Percentiles rank a stretch among this genome's conserved stretches.
phyloP scores from a whole-genome alignment of 2,888 invertebrate species.

The Acrocera orbiculus region DNA sequence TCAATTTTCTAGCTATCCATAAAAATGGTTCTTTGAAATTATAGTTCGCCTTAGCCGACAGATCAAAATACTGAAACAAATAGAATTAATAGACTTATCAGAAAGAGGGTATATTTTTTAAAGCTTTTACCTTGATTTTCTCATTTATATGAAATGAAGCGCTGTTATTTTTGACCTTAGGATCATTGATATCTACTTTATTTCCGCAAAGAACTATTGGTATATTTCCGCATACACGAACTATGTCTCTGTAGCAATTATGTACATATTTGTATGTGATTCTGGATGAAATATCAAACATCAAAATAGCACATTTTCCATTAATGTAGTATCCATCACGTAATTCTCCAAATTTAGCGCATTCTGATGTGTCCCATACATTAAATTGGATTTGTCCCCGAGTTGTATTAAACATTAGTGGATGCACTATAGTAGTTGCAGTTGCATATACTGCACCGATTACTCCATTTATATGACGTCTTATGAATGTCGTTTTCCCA shows the following conservation, averaged over 20 bases:
- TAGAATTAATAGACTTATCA: no score
- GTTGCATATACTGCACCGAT: constrained; percentile 99
- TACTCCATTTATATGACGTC: constrained; percentile 97
- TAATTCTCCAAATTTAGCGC: constrained; percentile 98
- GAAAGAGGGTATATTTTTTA: no score
- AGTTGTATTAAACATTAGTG: constrained; percentile 93
- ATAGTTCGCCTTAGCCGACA: constrained; percentile 99
- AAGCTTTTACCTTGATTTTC: constrained; percentile 93
- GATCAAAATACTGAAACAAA: constrained; percentile 89
- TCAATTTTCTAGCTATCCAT: constrained; percentile 94
- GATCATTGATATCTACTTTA: constrained; percentile 99
- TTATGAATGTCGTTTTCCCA: constrained; percentile 99
- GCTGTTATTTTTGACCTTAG: constrained; percentile 98
- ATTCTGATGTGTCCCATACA: constrained; percentile 99
- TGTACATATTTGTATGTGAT: constrained; percentile 99
- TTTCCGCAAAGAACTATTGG: constrained; percentile 99
- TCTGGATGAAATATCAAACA: constrained; percentile 99
- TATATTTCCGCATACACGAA: constrained; percentile 97
- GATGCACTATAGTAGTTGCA: constrained; percentile 97
- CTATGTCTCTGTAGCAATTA: constrained; percentile 98
- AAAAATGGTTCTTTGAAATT: constrained; percentile 99
- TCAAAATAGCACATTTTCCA: constrained; percentile 92
- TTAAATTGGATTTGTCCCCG: constrained; percentile 95
- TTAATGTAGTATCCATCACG: constrained; percentile 99
- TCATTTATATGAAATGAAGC: constrained; percentile 99